Conservation (phyloP, 2,797 vertebrate genomes). For the Amblyraja radiata region DNA sequence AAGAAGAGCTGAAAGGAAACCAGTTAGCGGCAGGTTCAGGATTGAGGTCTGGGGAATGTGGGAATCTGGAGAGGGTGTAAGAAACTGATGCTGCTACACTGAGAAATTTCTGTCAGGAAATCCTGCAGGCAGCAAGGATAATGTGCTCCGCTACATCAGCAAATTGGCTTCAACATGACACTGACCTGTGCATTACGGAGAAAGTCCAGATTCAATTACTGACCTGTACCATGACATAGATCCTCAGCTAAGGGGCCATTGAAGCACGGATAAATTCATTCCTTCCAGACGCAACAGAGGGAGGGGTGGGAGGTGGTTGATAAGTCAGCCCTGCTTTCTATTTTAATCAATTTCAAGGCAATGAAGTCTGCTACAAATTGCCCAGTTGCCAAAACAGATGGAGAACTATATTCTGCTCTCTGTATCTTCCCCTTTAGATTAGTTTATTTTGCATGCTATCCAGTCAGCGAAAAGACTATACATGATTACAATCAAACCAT, state of each 20-base stretch:
- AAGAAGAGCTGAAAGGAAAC: neutral
- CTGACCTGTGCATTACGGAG: neutral
- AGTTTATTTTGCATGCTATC: too few relatives aligned
- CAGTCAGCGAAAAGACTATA: too few relatives aligned
- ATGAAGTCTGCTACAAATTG: neutral
- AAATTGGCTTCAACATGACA: neutral
- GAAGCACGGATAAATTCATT: neutral
- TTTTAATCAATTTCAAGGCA: neutral
- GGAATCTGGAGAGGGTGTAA: neutral
- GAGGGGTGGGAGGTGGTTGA: too few relatives aligned
- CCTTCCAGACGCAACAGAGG: neutral
- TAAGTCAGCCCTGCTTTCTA: neutral
- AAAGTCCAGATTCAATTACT: neutral
- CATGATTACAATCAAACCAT: too few relatives aligned
- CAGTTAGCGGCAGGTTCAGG: neutral
- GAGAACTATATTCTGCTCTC: too few relatives aligned
- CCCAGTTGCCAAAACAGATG: too few relatives aligned
- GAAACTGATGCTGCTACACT: neutral
- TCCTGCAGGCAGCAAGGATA: neutral
- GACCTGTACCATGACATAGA: neutral
- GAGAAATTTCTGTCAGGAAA: neutral
- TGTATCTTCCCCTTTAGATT: too few relatives aligned
- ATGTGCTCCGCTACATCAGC: neutral
- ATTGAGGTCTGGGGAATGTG: neutral
- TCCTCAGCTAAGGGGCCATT: neutral